These are phyloP conservation scores for Hyposoter didymator DNA, from an alignment of 2,888 invertebrate species.

Conservation along the genomic window DNA sequence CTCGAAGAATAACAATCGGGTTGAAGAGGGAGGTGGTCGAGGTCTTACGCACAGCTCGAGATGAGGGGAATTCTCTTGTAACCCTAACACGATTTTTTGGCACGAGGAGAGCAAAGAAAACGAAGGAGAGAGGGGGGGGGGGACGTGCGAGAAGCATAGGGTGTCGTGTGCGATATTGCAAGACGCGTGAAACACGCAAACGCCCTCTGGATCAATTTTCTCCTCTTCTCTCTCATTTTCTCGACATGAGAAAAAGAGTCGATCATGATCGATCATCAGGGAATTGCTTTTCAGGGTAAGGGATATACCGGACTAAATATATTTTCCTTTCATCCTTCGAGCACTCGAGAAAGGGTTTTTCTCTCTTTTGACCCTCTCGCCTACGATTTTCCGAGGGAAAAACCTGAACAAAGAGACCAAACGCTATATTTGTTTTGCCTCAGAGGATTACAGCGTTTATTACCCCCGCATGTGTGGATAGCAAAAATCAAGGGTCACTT, in stretches of 20 bases:
- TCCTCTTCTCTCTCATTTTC: constrained; percentile 59
- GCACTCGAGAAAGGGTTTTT: constrained; percentile 62
- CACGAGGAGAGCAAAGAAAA: constrained; percentile 51
- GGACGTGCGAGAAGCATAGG: constrained; percentile 69
- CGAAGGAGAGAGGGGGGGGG: constrained; percentile 58
- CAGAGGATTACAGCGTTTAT: constrained; percentile 83
- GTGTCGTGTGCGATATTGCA: constrained; percentile 68
- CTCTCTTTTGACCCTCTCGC: constrained; percentile 59
- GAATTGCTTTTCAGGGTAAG: constrained; percentile 77
- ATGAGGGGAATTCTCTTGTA: constrained; percentile 64
- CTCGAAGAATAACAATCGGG: constrained; percentile 82
- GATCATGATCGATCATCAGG: constrained; percentile 82
- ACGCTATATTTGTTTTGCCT: constrained; percentile 81
- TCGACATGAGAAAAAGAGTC: constrained; percentile 68
- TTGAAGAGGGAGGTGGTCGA: constrained; percentile 64
- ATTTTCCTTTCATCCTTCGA: constrained; percentile 53
- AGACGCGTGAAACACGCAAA: constrained; percentile 72
- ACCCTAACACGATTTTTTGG: constrained; percentile 69
- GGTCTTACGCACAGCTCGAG: constrained; percentile 47
- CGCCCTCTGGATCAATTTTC: constrained; percentile 65
- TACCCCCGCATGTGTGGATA: constrained; percentile 71
- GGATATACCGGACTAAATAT: constrained; percentile 74
- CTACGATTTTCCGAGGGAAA: constrained; percentile 48
- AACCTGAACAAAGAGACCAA: constrained; percentile 49
- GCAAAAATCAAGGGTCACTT: constrained; percentile 66